Evolutionary conservation across 1,140 invertebrate species (phyloP), one percentile per base, ranked within the genome.

Genomic region (Drosophila parvula): DNA sequence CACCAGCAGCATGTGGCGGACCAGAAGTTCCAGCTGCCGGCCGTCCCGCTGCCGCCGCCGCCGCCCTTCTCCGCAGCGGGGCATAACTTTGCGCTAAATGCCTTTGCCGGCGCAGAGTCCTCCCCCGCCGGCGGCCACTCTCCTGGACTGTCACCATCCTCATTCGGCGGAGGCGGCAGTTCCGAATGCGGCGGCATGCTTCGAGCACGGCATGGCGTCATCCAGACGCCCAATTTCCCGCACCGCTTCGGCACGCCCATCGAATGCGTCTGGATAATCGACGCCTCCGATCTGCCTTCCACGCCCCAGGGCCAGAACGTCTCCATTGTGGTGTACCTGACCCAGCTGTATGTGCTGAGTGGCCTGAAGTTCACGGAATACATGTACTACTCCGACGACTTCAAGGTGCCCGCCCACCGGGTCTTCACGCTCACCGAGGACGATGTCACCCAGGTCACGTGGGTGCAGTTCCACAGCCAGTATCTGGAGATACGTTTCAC

Each of bases 171-270:
- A 14, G 28, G 41, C 4, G 50, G 68, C 10, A 50, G 55, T 8
- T 63, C 81, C 3, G 28, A 68, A 30, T 96, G 96, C 76, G 95
- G 95, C 0, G 95, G 94, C 2, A 92, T 93, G 7, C 91, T 96
- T 14, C 94, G 94, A 6, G 93, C 93, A 0, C 92, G 93, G 1
- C 93, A 93, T 27, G 96, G 96, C 2, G 92, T 96, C 44, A 95
- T 98, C 32, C 94, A 95, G 36, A 98, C 96, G 2, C 97, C 97
- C 0, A 95, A 96, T 81, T 98, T 98, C 80, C 97, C 97, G 0
- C 92, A 94, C 32, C 93, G 94, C 2, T 98, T 97, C 91, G 91
- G 93, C 8, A 95, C 97, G 16, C 97, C 97, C 5, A 95, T 98
- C 50, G 94, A 94, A 63, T 97, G 97, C 90, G 94, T 95, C 60